Evolutionary conservation across 2,888 invertebrate genomes (phyloP), one percentile per base, ranked within the genome.

Genomic region (Leptinotarsa peninsularis): DNA sequence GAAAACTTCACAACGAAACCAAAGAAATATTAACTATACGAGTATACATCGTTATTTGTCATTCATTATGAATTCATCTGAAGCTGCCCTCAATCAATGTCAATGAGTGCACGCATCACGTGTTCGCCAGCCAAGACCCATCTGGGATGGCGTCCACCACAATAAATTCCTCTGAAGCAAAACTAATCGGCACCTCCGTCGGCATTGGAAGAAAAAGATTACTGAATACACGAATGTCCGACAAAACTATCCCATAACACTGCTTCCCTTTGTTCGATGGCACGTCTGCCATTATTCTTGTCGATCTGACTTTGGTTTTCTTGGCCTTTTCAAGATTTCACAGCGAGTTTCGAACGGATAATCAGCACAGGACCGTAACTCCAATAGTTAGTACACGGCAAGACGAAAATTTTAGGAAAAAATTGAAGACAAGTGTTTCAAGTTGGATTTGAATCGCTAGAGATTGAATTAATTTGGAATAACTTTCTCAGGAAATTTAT

Each of bases 181-280:
- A 78, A 73, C 80, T 72, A 80, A 80, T 80, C 73, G 74, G 70
- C 76, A 78, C 76, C 73, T 77, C 71, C 73, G 79, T 76, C 76
- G 79, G 79, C 77, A 54, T 75, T 75, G 76, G 67, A 69, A 70
- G 72, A 78, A 67, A 74, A 73, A 72, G 77, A 73, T 71, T 74
- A 73, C 76, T 58, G 70, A 23, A 73, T 76, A 21, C 21, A 67
- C 68, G 67, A 23, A 74, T 77, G 23, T 66, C 71, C 72, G 67
- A 69, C 76, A 72, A 72, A 71, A 70, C 67, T 71, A 69, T 74
- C 72, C 69, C 60, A 71, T 75, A 75, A 75, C 75, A 75, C 66
- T 72, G 67, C 56, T 72, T 71, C 50, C 66, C 72, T 73, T 74
- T 78, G 74, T 75, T 75, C 75, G 71, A 49, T 33, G 67, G 67